Evolutionary conservation across 2,113 vertebrate species (phyloP).

Genomic region (Platysteira castanea): DNA sequence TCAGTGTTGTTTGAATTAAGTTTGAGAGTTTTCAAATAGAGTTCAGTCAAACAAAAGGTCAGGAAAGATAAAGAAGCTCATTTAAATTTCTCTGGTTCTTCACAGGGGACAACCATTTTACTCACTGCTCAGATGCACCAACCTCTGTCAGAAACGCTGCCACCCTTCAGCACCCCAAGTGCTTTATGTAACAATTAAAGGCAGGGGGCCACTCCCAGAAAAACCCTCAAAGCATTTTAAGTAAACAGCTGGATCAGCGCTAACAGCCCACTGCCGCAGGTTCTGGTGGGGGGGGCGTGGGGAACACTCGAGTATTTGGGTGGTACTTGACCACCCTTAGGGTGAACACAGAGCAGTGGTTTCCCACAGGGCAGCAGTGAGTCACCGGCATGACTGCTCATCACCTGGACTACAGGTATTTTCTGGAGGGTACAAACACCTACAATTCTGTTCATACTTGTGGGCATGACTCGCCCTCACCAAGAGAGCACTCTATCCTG

Average conservation of each 20-base stretch:
- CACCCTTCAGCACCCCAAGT: neutral
- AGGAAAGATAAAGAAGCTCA: neutral
- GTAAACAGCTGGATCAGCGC: rapidly evolving
- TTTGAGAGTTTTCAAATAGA: neutral
- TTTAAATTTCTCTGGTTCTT: neutral
- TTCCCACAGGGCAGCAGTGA: neutral
- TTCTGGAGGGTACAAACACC: neutral
- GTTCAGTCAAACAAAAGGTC: neutral
- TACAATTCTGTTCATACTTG: neutral
- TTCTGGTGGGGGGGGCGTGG: rapidly evolving
- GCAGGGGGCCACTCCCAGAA: too few relatives aligned
- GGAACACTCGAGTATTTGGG: too few relatives aligned
- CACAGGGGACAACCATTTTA: neutral
- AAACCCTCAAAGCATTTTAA: neutral
- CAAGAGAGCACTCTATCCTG: rapidly evolving
- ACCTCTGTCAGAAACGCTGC: rapidly evolving
- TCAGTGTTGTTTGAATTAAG: neutral
- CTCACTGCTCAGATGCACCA: neutral
- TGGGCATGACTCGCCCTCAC: rapidly evolving
- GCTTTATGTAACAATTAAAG: neutral
- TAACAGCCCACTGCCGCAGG: neutral
- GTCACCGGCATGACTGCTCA: too few relatives aligned
- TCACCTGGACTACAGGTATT: neutral
- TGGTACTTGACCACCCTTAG: neutral
- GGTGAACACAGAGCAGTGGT: neutral